These are phyloP conservation scores for Isoperla grammatica DNA, from an alignment of 2,888 invertebrate species.

Conservation along the genomic window DNA sequence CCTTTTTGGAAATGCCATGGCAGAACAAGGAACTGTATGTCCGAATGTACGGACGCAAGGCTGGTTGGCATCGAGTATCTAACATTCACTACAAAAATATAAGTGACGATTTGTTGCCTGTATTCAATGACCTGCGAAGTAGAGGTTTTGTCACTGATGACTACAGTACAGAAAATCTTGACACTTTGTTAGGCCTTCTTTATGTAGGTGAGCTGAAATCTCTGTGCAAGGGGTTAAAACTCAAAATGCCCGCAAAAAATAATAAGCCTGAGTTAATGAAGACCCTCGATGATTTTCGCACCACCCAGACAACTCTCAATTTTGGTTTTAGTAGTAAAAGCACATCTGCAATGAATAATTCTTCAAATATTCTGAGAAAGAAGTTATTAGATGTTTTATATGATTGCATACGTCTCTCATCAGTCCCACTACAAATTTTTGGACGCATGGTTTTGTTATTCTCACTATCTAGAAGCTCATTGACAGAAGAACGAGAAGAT, in stretches of 20 bases:
- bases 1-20: constrained; percentile 10
- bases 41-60: constrained; percentile 26
- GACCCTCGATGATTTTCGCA: constrained; percentile 10
- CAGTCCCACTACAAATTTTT: background rate
- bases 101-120: background rate
- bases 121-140: constrained; percentile 1
- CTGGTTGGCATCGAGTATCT: constrained; percentile 24
- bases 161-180: constrained; percentile 19
- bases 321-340: constrained; percentile 15
- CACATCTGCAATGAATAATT: background rate
- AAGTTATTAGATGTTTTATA: background rate
- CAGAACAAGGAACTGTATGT: constrained; percentile 22
- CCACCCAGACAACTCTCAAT: constrained; percentile 11
- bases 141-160: constrained; percentile 21
- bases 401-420: background rate
- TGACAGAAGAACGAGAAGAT: constrained; percentile 8
- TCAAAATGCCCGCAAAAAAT: constrained; percentile 13
- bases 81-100: constrained; percentile 22
- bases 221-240: constrained; percentile 44
- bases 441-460: constrained; percentile 13
- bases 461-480: constrained; percentile 15
- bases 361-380: background rate
- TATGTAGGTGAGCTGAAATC: constrained; percentile 41
- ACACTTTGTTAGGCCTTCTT: constrained; percentile 36
- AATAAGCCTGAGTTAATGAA: constrained; percentile 16